Evolutionary conservation across 1,140 invertebrate genomes (phyloP), one percentile per base, ranked within the genome.

Genomic region (Lutraria rhynchaena): DNA sequence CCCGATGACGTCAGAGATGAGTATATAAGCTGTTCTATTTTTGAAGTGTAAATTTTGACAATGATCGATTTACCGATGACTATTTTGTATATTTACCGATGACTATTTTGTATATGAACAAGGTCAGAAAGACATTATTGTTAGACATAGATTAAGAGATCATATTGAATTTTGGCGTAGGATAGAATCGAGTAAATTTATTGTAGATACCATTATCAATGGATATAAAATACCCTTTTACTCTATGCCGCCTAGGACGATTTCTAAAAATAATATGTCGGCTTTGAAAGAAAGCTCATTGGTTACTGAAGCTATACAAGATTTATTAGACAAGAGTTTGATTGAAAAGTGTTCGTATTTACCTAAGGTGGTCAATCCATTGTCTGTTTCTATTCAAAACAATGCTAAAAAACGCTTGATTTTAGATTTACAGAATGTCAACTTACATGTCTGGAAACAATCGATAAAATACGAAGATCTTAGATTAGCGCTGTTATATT

Each of bases 351-450:
- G 24, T 41, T 24, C 9, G 0, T 1, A 15, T 19, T 0, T 27
- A 13, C 75, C 67, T 57, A 5, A 31, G 24, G 29, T 57, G n/a
- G 75, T 83, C 0, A 85, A 78, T 41, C 69, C 80, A 0, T 37
- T 85, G 15, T 82, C 78, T 4, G 83, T 85, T 29, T 80, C 69
- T 46, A 31, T 80, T 49, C 61, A 81, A 19, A 75, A 35, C 60
- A 65, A 33, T 24, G 83, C 67, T 11, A 77, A 82, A 37, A 76
- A 71, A 60, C 65, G 78, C 1, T 46, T 85, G 3, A 82, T 82
- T 60, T 57, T 85, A 46, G 83, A 85, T 69, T 74, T 85, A 60
- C 24, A 78, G 24, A 46, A 69, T 17, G 71, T 81, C 0, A 82
- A 84, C 27, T 29, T 24, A 49, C 60, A 82, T 80, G 11, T 77